Percentiles rank a stretch among this genome's conserved stretches.
phyloP scores from a whole-genome alignment of 2,797 vertebrate genomes.

The Carcharodon carcharias region DNA sequence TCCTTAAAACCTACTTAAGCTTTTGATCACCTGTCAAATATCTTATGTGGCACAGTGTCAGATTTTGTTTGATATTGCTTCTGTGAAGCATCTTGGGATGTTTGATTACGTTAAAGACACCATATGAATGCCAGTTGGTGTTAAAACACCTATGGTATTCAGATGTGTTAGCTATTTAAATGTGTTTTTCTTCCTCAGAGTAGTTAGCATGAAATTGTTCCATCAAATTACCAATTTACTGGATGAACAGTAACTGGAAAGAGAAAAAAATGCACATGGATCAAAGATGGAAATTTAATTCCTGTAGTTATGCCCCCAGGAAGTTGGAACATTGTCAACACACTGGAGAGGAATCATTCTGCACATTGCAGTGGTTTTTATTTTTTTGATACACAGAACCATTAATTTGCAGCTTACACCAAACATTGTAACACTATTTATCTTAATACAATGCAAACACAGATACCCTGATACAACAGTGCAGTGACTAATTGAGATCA shows the following conservation, averaged over 20 bases:
- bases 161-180: not conserved
- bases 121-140: not conserved
- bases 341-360: not conserved
- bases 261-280: too few relatives aligned
- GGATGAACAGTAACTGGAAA: not conserved
- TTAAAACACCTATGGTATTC: not conserved
- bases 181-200: not conserved
- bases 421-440: not conserved
- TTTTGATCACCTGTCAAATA: not conserved
- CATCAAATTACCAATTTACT: not conserved
- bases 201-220: not conserved
- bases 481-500: not conserved
- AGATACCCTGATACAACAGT: not conserved
- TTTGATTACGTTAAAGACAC: not conserved
- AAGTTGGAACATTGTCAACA: not conserved
- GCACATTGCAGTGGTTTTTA: not conserved
- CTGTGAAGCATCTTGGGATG: not conserved
- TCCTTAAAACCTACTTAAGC: too few relatives aligned
- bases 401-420: not conserved
- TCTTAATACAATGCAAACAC: not conserved
- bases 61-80: not conserved
- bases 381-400: not conserved
- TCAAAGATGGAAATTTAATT: slow-evolving; percentile 5
- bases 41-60: not conserved
- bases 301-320: not conserved